Evolutionary conservation across 2,797 vertebrate genomes (phyloP).

Genomic region (Phataginus tetradactyla): DNA sequence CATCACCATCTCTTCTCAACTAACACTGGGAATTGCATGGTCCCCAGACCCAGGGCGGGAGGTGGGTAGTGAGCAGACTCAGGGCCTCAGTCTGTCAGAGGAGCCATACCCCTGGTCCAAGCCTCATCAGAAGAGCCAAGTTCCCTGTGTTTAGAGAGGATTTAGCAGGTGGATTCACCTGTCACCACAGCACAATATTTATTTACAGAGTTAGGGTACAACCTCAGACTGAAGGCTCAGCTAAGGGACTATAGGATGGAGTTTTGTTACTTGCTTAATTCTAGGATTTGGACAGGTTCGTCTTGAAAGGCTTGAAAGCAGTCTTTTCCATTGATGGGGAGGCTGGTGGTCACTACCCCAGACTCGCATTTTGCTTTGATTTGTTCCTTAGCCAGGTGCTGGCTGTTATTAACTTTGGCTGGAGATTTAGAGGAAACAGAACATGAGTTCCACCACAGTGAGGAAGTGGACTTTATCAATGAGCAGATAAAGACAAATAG

Average conservation of each 20-base stretch:
- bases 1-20: rapidly evolving
- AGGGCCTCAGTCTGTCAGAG: background rate
- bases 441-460: background rate
- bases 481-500: background rate
- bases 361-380: background rate
- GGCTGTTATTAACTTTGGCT: background rate
- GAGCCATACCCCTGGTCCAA: background rate
- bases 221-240: background rate
- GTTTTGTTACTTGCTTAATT: background rate
- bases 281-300: background rate
- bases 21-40: background rate
- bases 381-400: background rate
- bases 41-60: background rate
- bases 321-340: background rate
- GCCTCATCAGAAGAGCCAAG: background rate
- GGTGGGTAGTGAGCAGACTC: background rate
- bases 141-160: background rate
- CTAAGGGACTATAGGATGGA: background rate
- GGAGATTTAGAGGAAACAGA: background rate
- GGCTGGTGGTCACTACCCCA: too few relatives aligned
- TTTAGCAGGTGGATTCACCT: background rate
- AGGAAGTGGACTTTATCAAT: background rate
- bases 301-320: background rate
- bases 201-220: background rate
- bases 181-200: background rate